A percentile compares a stretch with the other conserved stretches of the same genome.
Conservation (phyloP, 2,113 vertebrate genomes). For the Dicaeum eximium region DNA sequence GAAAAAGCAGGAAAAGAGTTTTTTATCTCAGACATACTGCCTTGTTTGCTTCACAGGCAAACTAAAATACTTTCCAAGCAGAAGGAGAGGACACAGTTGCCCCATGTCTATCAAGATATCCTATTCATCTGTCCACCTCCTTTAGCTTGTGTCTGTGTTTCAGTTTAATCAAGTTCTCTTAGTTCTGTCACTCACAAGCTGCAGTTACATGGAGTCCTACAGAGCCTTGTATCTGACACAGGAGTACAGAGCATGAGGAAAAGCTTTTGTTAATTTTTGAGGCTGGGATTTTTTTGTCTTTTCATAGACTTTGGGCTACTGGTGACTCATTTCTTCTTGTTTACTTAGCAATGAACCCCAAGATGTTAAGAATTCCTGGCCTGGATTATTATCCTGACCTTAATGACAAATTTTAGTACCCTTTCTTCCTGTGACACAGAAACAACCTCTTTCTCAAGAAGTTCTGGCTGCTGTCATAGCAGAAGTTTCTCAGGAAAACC, state of each 20-base stretch:
- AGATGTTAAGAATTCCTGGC: background rate
- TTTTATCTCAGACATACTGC: background rate
- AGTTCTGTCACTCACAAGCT: background rate
- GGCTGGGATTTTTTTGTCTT: background rate
- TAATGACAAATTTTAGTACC: background rate
- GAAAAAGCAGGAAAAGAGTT: background rate
- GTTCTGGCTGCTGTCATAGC: background rate
- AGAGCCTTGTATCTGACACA: background rate
- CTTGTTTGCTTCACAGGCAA: background rate
- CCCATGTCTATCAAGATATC: background rate
- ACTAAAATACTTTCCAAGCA: background rate
- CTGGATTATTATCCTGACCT: background rate
- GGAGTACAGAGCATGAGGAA: accelerated
- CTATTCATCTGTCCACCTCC: background rate
- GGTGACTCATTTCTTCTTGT: background rate
- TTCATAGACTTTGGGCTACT: background rate
- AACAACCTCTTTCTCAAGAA: background rate
- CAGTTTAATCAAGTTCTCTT: background rate
- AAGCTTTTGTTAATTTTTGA: background rate
- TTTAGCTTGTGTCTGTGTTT: background rate
- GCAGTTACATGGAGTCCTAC: background rate
- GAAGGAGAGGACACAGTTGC: background rate
- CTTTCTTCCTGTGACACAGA: conserved; percentile 8
- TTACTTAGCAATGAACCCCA: background rate
- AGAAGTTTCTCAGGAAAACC: background rate